phyloP scores from a whole-genome alignment of 2,113 vertebrate genomes.

The Periophthalmus modestus region DNA sequence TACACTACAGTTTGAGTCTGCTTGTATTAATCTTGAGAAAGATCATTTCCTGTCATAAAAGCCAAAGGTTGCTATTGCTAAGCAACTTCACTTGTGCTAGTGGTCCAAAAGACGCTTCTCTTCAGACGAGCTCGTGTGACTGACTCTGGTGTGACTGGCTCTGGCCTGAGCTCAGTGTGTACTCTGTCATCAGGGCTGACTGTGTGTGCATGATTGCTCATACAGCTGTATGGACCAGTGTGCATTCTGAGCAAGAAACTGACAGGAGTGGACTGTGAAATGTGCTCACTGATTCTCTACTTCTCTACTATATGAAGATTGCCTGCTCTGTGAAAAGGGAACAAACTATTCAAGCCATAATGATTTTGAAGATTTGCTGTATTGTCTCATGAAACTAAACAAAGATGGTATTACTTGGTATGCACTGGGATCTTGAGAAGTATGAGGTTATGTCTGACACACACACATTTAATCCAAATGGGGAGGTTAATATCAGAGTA shows the following conservation, averaged over 20 bases:
- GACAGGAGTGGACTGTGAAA: conserved; percentile 15
- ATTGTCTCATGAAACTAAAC: not conserved
- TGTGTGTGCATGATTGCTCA: conserved; percentile 35
- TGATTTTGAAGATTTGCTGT: not conserved
- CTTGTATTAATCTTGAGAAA: conserved; percentile 40
- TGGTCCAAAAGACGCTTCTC: conserved; percentile 60
- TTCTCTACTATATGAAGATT: conserved; percentile 2
- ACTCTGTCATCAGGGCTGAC: conserved; percentile 18
- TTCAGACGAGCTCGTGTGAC: conserved; percentile 11
- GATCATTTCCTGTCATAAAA: conserved; percentile 71
- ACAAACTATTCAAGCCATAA: not conserved
- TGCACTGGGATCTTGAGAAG: too few species aligned
- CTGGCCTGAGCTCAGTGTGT: conserved; percentile 25
- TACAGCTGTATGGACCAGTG: conserved; percentile 29
- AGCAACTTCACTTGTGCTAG: conserved; percentile 71
- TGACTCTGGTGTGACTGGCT: conserved; percentile 15
- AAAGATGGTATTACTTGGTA: not conserved
- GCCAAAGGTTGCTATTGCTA: conserved; percentile 81
- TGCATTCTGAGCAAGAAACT: conserved; percentile 15
- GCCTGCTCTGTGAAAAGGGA: not conserved
- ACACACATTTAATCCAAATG: not conserved
- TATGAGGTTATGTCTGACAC: not conserved
- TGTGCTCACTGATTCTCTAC: conserved; percentile 20
- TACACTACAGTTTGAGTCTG: conserved; percentile 23
- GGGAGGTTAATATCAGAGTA: not conserved